Percentiles rank a stretch among this genome's conserved stretches.
Conservation (phyloP, 2,797 vertebrate genomes). For the Taeniopygia guttata region DNA sequence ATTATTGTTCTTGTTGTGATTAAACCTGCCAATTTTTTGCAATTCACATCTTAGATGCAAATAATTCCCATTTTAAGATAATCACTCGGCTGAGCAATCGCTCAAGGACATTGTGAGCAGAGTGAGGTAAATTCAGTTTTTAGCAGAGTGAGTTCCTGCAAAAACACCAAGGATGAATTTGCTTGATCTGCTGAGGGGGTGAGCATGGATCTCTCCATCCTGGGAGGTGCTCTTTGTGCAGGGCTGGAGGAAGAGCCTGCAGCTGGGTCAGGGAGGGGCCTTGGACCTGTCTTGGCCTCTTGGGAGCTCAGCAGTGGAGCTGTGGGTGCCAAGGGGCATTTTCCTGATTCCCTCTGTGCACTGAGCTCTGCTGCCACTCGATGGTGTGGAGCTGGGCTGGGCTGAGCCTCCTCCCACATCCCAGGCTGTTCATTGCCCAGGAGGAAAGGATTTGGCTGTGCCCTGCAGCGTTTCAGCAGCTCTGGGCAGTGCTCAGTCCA, state of each 20-base stretch:
- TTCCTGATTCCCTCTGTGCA: not conserved
- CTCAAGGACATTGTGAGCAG: not conserved
- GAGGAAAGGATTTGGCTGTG: not conserved
- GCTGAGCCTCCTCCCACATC: not conserved
- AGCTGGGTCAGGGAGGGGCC: not conserved
- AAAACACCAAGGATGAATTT: not conserved
- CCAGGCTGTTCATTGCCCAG: not conserved
- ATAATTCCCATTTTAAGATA: not conserved
- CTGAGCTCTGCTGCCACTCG: not conserved
- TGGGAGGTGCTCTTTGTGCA: not conserved
- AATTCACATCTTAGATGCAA: not conserved
- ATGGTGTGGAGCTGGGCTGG: not conserved
- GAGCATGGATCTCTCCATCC: rapidly evolving
- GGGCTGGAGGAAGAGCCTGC: not conserved
- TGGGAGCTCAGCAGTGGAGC: not conserved
- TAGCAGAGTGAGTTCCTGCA: not conserved
- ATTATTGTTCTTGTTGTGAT: constrained; percentile 12
- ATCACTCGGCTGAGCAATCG: not conserved
- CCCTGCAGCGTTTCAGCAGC: not conserved
- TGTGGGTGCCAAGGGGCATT: not conserved
- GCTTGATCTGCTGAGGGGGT: not conserved
- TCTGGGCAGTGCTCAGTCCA: not conserved
- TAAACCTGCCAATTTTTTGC: constrained; percentile 47
- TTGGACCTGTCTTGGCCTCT: not conserved
- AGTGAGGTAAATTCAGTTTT: not conserved